Conservation (phyloP, 2,888 invertebrate genomes). For the Morpho helenor region DNA sequence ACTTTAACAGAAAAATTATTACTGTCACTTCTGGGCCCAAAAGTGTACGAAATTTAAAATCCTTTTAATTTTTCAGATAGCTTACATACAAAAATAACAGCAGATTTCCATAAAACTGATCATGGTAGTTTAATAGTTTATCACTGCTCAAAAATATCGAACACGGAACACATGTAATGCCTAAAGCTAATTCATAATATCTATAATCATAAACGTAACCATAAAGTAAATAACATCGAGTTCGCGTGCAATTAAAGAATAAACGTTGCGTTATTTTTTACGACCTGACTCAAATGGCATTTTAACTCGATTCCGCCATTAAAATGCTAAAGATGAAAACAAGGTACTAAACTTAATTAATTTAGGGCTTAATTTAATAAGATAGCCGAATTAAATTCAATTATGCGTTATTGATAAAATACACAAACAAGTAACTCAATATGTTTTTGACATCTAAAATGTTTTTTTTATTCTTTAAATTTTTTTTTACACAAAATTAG, state of each 20-base stretch:
- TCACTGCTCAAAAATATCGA: background rate
- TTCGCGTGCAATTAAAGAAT: slow-evolving; percentile 7
- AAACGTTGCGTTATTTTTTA: slow-evolving; percentile 11
- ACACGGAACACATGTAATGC: slow-evolving; percentile 3
- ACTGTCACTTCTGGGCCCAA: too few relatives aligned
- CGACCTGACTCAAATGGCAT: slow-evolving; percentile 9
- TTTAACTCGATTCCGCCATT: slow-evolving; percentile 10
- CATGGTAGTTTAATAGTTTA: too few relatives aligned
- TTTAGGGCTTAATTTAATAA: slow-evolving; percentile 8
- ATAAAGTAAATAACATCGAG: slow-evolving; percentile 7
- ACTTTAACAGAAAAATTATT: too few relatives aligned
- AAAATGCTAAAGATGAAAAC: slow-evolving; percentile 13
- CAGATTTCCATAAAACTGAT: too few relatives aligned
- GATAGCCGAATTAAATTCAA: slow-evolving; percentile 4
- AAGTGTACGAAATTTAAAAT: fast-evolving
- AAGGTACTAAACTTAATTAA: slow-evolving; percentile 10
- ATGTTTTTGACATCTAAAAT: too few relatives aligned
- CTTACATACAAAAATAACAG: too few relatives aligned
- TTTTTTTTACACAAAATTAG: too few relatives aligned
- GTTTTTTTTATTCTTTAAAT: too few relatives aligned
- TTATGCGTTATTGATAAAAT: background rate
- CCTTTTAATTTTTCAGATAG: too few relatives aligned
- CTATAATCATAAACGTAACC: slow-evolving; percentile 5
- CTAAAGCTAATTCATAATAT: slow-evolving; percentile 6
- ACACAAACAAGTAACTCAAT: too few relatives aligned